Percentiles rank a stretch among this genome's conserved stretches.
Evolutionary conservation across 2,113 vertebrate genomes (phyloP).

Genomic region (Salvator merianae): DNA sequence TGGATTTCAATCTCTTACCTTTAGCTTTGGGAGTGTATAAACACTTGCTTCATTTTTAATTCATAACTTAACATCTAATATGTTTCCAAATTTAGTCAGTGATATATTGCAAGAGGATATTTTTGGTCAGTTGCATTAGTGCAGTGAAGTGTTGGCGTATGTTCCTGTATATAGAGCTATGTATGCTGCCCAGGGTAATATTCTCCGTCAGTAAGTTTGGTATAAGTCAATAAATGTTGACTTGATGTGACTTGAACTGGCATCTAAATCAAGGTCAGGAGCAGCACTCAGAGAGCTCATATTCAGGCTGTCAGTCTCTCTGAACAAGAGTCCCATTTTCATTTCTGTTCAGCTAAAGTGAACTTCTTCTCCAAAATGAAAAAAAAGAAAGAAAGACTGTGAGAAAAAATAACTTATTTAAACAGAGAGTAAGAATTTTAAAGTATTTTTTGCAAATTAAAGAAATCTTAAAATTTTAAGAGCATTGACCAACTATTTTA

Average conservation of each 20-base stretch:
- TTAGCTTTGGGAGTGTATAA: not conserved
- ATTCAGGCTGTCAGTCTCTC: not conserved
- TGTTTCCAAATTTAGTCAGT: slow-evolving; percentile 36
- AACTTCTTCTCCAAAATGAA: not conserved
- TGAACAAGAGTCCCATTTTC: not conserved
- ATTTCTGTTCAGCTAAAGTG: not conserved
- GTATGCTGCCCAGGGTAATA: slow-evolving; percentile 57
- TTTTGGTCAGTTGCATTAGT: slow-evolving; percentile 61
- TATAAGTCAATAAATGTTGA: slow-evolving; percentile 32
- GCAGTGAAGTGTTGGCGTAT: slow-evolving; percentile 57
- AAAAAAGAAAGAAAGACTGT: not conserved
- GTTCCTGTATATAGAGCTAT: slow-evolving; percentile 19
- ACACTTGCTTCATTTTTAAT: slow-evolving; percentile 5
- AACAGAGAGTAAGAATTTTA: not conserved
- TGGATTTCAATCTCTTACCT: not conserved
- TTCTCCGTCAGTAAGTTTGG: slow-evolving; percentile 50
- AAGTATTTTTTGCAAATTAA: not conserved
- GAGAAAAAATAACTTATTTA: not conserved
- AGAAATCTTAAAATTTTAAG: not conserved
- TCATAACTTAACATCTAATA: slow-evolving; percentile 11
- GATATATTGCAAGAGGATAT: slow-evolving; percentile 57
- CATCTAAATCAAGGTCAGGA: slow-evolving; percentile 49
- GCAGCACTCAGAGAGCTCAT: not conserved
- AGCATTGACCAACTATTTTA: not conserved
- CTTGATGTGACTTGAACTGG: slow-evolving; percentile 61